Base-by-base conservation (phyloP, 2,797 vertebrate species). In the Argentina silus region DNA sequence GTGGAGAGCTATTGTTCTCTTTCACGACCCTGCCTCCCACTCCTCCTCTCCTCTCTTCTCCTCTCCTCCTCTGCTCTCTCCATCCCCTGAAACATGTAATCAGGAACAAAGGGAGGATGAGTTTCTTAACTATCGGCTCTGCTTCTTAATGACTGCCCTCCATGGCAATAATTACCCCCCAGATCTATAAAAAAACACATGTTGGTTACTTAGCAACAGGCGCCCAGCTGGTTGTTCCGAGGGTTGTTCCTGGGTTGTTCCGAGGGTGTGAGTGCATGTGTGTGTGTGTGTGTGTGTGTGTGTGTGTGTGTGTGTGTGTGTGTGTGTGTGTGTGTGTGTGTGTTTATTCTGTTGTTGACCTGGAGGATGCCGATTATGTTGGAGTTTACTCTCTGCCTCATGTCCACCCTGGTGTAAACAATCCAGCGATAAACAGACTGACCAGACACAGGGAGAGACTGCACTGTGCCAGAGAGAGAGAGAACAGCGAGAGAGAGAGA, bases 111-210 rank as follows among this genome's bases (percentile, higher is more conserved):
- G 86, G 85, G 75, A 76, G 76, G 80, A 86, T 44, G 76, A 83
- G 83, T 89, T 83, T 81, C 82, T 85, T 86, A 91, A 91, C 75
- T 80, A 88, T 75, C 70, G 71, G 89, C 87, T 86, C 88, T 87
- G 81, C 87, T 87, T 78, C 78, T 76, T 90, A 91, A 91, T 90
- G 89, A 87, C 86, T 79, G 87, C 83, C 85, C 81, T 89, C 78
- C 50, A n/a, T 83, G 78, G 78, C 82, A 78, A 83, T 89, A 88
- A 91, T 90, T 81, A 83, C 81, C 69, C 79, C 82, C 77, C 83
- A 51, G 73, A 87, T 77, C 76, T 44, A 53, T 36, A 55, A 78
- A 77, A 83, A 72, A 48, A 76, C 77, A 83, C 78, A 68, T n/a
- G 69, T 78, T 68, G 66, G 83, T 89, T 87, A 81, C 84, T 47